Evolutionary conservation across 1,140 invertebrate species (phyloP), one percentile per base, ranked within the genome.

Genomic region (Euwallacea fornicatus): DNA sequence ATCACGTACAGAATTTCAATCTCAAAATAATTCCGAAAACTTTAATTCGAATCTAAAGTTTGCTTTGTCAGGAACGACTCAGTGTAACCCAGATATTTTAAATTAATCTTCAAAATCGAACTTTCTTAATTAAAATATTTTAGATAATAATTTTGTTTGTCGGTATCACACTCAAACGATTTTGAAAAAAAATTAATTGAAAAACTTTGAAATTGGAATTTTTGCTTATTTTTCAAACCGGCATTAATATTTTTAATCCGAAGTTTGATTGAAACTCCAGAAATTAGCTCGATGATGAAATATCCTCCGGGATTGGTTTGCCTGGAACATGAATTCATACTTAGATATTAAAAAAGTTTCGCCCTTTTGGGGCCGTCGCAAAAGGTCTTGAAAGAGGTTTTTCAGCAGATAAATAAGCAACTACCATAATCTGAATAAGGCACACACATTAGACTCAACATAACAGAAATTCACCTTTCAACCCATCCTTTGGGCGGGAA

Each of bases 71-170:
- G 58, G 41, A 62, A 41, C 9, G 43, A 55, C 44, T 11, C 13
- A 62, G 10, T 61, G 16, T 62, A 56, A 53, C 58, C 61, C 50
- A 33, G 53, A 47, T 44, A 47, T 70, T 70, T 70, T 44, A 70
- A 70, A 64, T 70, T 64, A 70, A 64, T 43, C 53, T 64, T 58
- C 15, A 41, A 44, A 64, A 70, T 70, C 60, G 53, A 70, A 70
- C 68, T 70, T 70, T 64, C 50, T 58, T 64, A 70, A 70, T 70
- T 70, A 70, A 70, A 70, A 70, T 70, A 70, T 70, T 70, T 64
- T 64, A 70, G 60, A 70, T 64, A 33, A 33, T 33, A 70, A 62
- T 62, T 70, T 70, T 46, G 60, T 70, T 70, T 70, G 68, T 55
- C 53, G 46, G 15, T 33, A 70, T 61, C 47, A 44, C 47, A 62